Conservation (phyloP, 64 coral and sea anemone genomes). For the Pocillopora verrucosa region DNA sequence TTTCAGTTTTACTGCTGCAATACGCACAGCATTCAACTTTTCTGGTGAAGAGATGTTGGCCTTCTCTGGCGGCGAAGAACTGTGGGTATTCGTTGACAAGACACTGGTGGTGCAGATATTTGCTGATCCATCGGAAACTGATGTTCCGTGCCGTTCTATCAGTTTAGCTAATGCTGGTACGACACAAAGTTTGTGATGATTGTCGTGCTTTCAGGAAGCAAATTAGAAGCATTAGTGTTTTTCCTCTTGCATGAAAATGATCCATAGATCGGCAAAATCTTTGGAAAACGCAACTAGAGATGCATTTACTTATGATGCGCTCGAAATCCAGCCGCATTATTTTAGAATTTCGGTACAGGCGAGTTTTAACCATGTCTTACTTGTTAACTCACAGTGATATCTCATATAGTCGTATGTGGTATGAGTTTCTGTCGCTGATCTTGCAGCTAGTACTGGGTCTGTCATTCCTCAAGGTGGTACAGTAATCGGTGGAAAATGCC, state of each 20-base stretch:
- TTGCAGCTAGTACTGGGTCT: slow-evolving; percentile 33
- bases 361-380: no score
- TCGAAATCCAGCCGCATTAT: no score
- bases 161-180: slow-evolving; percentile 56
- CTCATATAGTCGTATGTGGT: neutral
- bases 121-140: slow-evolving; percentile 49
- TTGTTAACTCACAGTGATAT: neutral
- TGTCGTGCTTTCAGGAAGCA: neutral
- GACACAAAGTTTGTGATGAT: neutral
- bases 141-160: slow-evolving; percentile 65
- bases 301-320: no score
- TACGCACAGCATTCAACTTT: slow-evolving; percentile 80
- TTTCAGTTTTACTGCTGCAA: slow-evolving; percentile 74
- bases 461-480: slow-evolving; percentile 63
- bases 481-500: slow-evolving; percentile 71
- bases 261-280: no score
- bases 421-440: neutral
- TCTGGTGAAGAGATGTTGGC: slow-evolving; percentile 79
- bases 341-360: no score
- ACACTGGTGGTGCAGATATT: slow-evolving; percentile 77
- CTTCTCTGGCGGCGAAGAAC: slow-evolving; percentile 93
- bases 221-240: no score
- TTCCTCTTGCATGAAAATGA: no score
- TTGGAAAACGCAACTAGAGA: no score
- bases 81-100: slow-evolving; percentile 92